These are phyloP conservation scores for Ibycter americanus DNA, from an alignment of 2,797 vertebrate genomes.

Conservation along the genomic window DNA sequence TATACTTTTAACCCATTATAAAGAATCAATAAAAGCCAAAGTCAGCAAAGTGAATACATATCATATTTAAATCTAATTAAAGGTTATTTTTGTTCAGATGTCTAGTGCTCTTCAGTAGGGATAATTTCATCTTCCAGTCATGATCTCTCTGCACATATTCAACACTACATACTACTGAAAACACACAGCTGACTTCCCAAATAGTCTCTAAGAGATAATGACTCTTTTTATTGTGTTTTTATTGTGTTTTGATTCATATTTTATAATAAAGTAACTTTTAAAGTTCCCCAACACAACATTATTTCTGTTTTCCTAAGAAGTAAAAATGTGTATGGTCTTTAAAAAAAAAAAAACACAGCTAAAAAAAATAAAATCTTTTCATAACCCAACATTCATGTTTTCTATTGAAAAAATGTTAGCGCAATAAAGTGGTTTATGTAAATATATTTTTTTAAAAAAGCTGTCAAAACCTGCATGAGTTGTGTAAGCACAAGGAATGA, in stretches of 20 bases:
- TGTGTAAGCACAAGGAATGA: constrained; percentile 76
- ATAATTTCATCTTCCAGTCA: constrained; percentile 23
- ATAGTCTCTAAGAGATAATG: neutral
- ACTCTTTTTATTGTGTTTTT: neutral
- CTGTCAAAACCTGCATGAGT: constrained; percentile 77
- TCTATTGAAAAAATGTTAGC: neutral
- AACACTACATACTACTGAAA: neutral
- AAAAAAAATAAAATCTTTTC: neutral
- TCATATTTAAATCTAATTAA: constrained; percentile 58
- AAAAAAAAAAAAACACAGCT: neutral
- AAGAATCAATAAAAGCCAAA: constrained; percentile 58
- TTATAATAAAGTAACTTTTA: constrained; percentile 38
- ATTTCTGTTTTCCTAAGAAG: neutral
- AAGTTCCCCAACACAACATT: neutral
- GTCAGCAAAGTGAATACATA: constrained; percentile 20
- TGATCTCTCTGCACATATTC: neutral
- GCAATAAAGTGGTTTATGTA: constrained; percentile 56
- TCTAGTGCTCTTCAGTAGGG: neutral
- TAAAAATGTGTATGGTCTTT: rapidly evolving
- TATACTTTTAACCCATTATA: constrained; percentile 49
- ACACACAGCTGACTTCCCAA: neutral
- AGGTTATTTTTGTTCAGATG: constrained; percentile 27
- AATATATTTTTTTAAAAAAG: constrained; percentile 36
- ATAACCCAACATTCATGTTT: constrained; percentile 1
- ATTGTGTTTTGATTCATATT: constrained; percentile 50